A percentile compares a stretch with the other conserved stretches of the same genome.
phyloP scores from a whole-genome alignment of 2,888 invertebrate species.

The Drosophila seclusa region DNA sequence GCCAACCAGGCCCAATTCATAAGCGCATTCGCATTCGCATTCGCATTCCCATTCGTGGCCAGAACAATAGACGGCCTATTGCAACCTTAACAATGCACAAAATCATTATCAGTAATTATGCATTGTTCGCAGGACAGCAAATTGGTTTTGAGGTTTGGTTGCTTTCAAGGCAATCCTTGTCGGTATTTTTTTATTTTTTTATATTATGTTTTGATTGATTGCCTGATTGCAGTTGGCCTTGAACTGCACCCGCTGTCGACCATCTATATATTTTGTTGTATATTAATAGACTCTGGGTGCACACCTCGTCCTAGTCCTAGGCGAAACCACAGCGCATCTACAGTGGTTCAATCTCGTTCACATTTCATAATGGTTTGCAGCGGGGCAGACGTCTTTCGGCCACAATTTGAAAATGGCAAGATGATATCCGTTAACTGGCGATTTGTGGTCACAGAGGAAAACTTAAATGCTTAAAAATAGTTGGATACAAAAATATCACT shows the following conservation, averaged over 20 bases:
- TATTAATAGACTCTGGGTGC: conserved; percentile 8
- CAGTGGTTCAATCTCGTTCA: neutral
- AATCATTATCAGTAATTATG: conserved; percentile 81
- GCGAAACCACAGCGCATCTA: neutral
- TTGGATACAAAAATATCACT: too few species aligned
- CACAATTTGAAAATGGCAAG: too few species aligned
- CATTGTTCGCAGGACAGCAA: conserved; percentile 60
- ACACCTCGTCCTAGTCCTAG: neutral
- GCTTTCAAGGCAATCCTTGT: conserved; percentile 29
- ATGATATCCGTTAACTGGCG: too few species aligned
- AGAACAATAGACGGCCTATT: conserved; percentile 68
- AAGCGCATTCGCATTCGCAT: conserved; percentile 2
- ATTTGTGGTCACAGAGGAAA: too few species aligned
- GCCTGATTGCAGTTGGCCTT: conserved; percentile 70
- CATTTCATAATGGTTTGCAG: neutral
- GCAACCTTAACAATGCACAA: conserved; percentile 68
- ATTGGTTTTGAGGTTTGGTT: conserved; percentile 3
- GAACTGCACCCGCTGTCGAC: conserved; percentile 49
- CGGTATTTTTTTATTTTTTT: conserved; percentile 4
- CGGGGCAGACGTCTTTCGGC: too few species aligned
- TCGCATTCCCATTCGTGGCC: conserved; percentile 12
- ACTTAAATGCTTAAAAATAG: too few species aligned
- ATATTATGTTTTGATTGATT: conserved; percentile 69
- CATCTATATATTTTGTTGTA: neutral
- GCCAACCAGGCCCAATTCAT: conserved; percentile 26